Evolutionary conservation across 2,113 vertebrate genomes (phyloP).

Genomic region (Leucoraja erinaceus): DNA sequence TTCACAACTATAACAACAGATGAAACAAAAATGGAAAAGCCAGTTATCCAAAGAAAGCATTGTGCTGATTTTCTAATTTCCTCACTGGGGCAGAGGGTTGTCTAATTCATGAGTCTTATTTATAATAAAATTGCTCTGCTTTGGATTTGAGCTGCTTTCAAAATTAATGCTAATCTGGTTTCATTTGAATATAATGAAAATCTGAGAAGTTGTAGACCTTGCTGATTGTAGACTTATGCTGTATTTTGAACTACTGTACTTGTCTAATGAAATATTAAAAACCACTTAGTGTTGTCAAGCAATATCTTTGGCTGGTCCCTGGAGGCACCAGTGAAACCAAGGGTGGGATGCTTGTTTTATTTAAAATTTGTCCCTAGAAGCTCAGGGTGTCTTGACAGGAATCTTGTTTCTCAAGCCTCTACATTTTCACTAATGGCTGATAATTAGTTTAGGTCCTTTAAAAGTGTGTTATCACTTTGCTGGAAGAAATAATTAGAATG

Average conservation of each 20-base stretch:
- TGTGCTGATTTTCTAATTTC: neutral
- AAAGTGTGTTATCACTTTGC: constrained; percentile 44
- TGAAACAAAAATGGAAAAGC: neutral
- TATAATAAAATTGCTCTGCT: neutral
- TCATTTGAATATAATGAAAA: constrained; percentile 47
- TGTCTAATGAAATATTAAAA: constrained; percentile 53
- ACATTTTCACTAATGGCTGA: constrained; percentile 45
- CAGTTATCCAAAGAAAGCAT: too few species aligned
- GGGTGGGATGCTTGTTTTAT: constrained; percentile 43
- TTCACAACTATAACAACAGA: neutral
- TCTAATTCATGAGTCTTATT: neutral
- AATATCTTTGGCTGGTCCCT: constrained; percentile 47
- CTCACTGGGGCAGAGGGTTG: neutral
- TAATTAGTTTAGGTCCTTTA: constrained; percentile 42
- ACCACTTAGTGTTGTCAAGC: constrained; percentile 53
- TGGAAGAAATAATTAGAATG: constrained; percentile 42
- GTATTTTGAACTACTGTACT: constrained; percentile 42
- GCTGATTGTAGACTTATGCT: constrained; percentile 43
- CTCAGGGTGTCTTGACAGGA: constrained; percentile 9
- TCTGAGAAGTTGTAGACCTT: constrained; percentile 45
- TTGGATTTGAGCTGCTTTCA: neutral
- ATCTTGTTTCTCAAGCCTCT: constrained; percentile 40
- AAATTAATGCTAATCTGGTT: constrained; percentile 41
- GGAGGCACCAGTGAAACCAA: constrained; percentile 45
- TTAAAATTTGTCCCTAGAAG: constrained; percentile 34